A percentile compares a stretch with the other conserved stretches of the same genome.
Evolutionary conservation across 1,140 invertebrate species (phyloP).

Genomic region (Psix sp.): DNA sequence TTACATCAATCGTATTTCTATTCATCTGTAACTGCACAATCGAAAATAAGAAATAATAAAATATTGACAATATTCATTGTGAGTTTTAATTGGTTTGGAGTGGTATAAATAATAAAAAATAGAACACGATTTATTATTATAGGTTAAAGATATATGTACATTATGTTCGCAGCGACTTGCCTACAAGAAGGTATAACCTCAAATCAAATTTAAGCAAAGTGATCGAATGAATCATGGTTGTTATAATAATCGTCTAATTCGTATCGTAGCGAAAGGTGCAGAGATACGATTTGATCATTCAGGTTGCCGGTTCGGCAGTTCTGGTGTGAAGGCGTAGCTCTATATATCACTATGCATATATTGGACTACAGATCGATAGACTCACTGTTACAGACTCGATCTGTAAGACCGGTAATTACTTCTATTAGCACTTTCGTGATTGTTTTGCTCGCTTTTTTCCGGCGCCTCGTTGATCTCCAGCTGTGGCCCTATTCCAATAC

Average conservation of each 20-base stretch:
- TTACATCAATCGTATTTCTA: no score
- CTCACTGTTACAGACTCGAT: conserved; percentile 38
- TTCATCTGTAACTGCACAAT: no score
- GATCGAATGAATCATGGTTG: conserved; percentile 45
- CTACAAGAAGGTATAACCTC: neutral
- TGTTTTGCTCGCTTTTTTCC: conserved; percentile 43
- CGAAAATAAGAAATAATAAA: no score
- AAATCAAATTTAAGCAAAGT: conserved; percentile 24
- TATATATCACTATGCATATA: conserved; percentile 52
- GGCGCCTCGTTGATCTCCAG: conserved; percentile 8
- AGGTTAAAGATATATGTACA: no score
- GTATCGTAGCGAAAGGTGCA: conserved; percentile 44
- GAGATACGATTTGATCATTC: conserved; percentile 40
- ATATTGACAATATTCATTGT: no score
- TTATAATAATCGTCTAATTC: conserved; percentile 58
- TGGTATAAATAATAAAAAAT: no score
- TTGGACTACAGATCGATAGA: conserved; percentile 53
- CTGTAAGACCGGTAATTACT: conserved; percentile 58
- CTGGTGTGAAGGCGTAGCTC: conserved; percentile 43
- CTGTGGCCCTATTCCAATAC: conserved; percentile 44
- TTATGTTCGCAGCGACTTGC: neutral
- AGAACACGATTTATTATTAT: no score
- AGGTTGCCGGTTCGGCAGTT: conserved; percentile 30
- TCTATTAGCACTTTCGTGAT: conserved; percentile 50
- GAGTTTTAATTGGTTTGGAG: no score